Evolutionary conservation across 2,113 vertebrate genomes (phyloP).

Genomic region (Archilochus colubris): DNA sequence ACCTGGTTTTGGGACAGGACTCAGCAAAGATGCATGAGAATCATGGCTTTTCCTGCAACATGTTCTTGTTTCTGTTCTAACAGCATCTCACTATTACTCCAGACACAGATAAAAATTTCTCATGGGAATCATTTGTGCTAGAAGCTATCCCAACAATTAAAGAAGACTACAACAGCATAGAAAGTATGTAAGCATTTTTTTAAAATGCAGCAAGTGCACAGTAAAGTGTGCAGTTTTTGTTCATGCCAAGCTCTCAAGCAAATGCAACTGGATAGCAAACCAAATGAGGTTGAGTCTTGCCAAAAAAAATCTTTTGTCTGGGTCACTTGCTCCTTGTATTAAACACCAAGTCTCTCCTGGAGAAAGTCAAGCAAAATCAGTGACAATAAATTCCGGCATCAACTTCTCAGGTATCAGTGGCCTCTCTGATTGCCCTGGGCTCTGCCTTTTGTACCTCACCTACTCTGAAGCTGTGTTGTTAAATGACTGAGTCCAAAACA

Average conservation of each 20-base stretch:
- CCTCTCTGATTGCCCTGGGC: neutral
- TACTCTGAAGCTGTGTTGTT: neutral
- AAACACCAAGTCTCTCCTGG: neutral
- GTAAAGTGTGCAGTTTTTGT: neutral
- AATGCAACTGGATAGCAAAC: neutral
- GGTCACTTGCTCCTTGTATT: neutral
- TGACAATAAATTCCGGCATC: neutral
- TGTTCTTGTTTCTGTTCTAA: neutral
- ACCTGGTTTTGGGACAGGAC: neutral
- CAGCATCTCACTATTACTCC: neutral
- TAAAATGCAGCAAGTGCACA: neutral
- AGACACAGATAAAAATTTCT: neutral
- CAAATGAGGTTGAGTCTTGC: neutral
- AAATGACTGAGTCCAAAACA: neutral
- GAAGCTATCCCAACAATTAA: neutral
- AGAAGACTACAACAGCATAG: neutral
- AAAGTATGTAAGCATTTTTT: fast-evolving
- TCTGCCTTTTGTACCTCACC: neutral
- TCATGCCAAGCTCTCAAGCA: neutral
- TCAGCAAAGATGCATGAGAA: neutral
- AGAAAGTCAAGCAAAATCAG: neutral
- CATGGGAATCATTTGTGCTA: neutral
- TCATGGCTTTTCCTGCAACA: neutral
- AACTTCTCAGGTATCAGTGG: neutral
- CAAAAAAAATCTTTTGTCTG: neutral